Evolutionary conservation across 1,140 invertebrate genomes (phyloP).

Genomic region (Drosophila kurseongensis): DNA sequence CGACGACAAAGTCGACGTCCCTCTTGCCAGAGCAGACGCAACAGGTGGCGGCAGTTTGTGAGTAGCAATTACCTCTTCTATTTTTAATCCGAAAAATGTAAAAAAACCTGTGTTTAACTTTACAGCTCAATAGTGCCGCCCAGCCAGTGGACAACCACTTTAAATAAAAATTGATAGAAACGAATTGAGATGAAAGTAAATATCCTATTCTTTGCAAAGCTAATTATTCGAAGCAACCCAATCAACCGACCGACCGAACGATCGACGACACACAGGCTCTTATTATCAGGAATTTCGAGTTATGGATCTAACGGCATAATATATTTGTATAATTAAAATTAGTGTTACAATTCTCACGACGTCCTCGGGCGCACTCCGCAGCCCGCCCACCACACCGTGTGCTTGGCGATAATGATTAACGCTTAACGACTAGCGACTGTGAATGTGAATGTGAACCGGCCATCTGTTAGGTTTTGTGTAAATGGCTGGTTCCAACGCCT

Average conservation of each 20-base stretch:
- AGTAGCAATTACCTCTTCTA: slow-evolving; percentile 24
- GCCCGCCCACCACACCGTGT: slow-evolving; percentile 61
- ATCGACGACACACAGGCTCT: slow-evolving; percentile 72
- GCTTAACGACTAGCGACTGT: slow-evolving; percentile 23
- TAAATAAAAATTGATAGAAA: slow-evolving; percentile 48
- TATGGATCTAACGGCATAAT: slow-evolving; percentile 72
- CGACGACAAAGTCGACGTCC: slow-evolving; percentile 67
- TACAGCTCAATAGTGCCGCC: slow-evolving; percentile 77
- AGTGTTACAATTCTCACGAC: slow-evolving; percentile 78
- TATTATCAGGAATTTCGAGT: slow-evolving; percentile 74
- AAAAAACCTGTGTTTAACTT: slow-evolving; percentile 1
- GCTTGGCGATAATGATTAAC: slow-evolving; percentile 49
- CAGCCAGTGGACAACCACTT: slow-evolving; percentile 54
- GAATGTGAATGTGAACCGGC: slow-evolving; percentile 26
- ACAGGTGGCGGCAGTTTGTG: slow-evolving; percentile 75
- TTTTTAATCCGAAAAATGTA: background rate
- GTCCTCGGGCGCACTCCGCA: slow-evolving; percentile 61
- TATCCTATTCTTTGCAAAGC: slow-evolving; percentile 72
- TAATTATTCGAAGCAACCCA: slow-evolving; percentile 50
- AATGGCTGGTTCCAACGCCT: slow-evolving; percentile 48
- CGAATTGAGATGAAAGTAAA: slow-evolving; percentile 46
- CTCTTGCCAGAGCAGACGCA: slow-evolving; percentile 71
- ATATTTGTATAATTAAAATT: slow-evolving; percentile 81
- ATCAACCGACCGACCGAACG: slow-evolving; percentile 59
- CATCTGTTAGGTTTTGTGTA: slow-evolving; percentile 55